Base-by-base conservation (phyloP, 1,140 invertebrate species). In the Hycleus cichorii region DNA sequence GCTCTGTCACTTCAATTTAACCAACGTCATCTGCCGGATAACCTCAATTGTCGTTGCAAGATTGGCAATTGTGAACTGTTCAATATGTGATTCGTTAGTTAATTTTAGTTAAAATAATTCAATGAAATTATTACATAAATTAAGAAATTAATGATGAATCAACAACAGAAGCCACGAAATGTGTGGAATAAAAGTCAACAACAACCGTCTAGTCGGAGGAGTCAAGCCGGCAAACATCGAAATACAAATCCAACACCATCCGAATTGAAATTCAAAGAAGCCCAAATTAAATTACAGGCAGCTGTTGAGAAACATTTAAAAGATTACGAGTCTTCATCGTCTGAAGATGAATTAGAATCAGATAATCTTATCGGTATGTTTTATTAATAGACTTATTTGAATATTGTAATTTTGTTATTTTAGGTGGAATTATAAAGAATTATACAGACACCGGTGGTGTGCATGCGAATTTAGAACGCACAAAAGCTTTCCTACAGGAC, bases 401-500 rank as follows among this genome's bases (percentile, higher is more conserved):
- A 7, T 74, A 43, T 27, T 24, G 47, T 44, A 18, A 18, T 55
- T 74, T 26, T 70, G 61, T 7, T 73, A 68, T 38, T 62, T 47
- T 56, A 74, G 74, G 64, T 46, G 62, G 63, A 49, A 72, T 78
- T 42, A 61, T 77, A 4, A 70, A 75, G 59, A 67, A 69, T 11
- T 84, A 82, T 65, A 67, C 75, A 50, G 58, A 59, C 25, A 59
- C 63, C 47, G 73, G 71, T 47, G 74, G 71, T 49, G 70, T 74
- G 60, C 69, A 64, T 40, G 75, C 74, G 24, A 75, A 82, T 69
- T 66, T 79, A 2, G 76, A 76, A 48, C 78, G 81, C 73, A 89
- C 87, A 4, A 78, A 84, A 56, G 82, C 83, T 11, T 85, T 87
- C 69, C 71, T 93, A 38, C 82, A 88, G 66, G 88, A 91, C 69